A percentile compares a stretch with the other conserved stretches of the same genome.
Conservation (phyloP, 2,797 vertebrate genomes). For the Remorina albescens region DNA sequence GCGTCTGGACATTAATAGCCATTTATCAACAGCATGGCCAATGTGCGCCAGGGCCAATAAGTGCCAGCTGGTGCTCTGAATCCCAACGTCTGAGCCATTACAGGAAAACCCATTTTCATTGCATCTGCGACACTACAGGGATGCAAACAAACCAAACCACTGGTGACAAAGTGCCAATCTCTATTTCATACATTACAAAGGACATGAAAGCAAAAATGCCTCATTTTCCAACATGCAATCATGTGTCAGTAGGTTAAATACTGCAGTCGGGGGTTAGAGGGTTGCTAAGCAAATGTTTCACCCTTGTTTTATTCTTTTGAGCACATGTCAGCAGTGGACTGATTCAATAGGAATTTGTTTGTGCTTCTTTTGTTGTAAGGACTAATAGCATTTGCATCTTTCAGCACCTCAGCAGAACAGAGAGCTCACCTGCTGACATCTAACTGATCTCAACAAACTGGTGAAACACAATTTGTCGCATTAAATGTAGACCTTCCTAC, state of each 20-base stretch:
- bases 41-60: slow-evolving; percentile 58
- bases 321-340: slow-evolving; percentile 1
- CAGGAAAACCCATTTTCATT: slow-evolving; percentile 35
- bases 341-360: neutral
- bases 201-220: slow-evolving; percentile 22
- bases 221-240: slow-evolving; percentile 19
- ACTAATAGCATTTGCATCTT: neutral
- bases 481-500: neutral
- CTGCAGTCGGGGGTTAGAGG: neutral
- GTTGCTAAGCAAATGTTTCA: neutral
- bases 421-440: neutral
- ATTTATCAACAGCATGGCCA: slow-evolving; percentile 63
- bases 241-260: slow-evolving; percentile 27
- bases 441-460: neutral
- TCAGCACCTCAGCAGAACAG: neutral
- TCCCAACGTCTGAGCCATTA: slow-evolving; percentile 38
- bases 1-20: slow-evolving; percentile 69
- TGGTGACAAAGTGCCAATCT: slow-evolving; percentile 23
- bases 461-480: neutral
- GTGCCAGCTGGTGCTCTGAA: slow-evolving; percentile 68
- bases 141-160: slow-evolving; percentile 41
- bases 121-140: slow-evolving; percentile 10
- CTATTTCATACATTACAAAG: slow-evolving; percentile 21
- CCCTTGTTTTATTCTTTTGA: neutral
- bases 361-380: neutral